Base-by-base conservation (phyloP, 2,888 invertebrate species). In the Ametastegia equiseti region DNA sequence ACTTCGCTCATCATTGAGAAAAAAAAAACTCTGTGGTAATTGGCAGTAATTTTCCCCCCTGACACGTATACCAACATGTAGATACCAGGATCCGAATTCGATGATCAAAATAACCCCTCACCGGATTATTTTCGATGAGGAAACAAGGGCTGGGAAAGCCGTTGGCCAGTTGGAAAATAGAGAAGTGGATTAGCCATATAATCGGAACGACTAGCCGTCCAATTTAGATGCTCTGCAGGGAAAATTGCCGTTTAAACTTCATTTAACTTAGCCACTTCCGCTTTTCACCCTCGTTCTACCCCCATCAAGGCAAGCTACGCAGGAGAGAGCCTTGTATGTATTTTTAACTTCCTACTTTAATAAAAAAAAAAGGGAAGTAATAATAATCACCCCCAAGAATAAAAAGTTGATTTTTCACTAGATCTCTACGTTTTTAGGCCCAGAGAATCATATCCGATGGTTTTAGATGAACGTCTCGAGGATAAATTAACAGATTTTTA, bases 121-220 rank as follows among this genome's bases (percentile, higher is more conserved):
- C 27, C n/a, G 36, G 75, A 75, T 54, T 75, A 75, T 75, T 54
- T 36, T 39, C 75, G 75, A 54, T 75, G 50, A 75, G 54, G 19
- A 36, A 36, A 75, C 75, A 75, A 27, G 75, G 54, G 36, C 54
- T 75, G 50, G n/a, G 36, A 50, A 36, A 54, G 75, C 75, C 36
- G 23, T 36, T 75, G 36, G 50, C 36, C 50, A 19, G 54, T 30
- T 13, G 36, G 36, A 54, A 54, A 54, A 75, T 75, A 27, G 23
- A 75, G 75, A 75, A 36, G 54, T 15, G 75, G 75, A 75, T 75
- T 75, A 54, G 54, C 75, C 75, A n/a, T 54, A 75, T 75, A 75
- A 75, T 75, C 75, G 75, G 33, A 75, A 36, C 54, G 75, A 75
- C 75, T 54, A 36, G 54, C 54, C 36, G 30, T 75, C 75, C 54